Evolutionary conservation across 2,888 invertebrate genomes (phyloP).

Genomic region (Chorisops tibialis): DNA sequence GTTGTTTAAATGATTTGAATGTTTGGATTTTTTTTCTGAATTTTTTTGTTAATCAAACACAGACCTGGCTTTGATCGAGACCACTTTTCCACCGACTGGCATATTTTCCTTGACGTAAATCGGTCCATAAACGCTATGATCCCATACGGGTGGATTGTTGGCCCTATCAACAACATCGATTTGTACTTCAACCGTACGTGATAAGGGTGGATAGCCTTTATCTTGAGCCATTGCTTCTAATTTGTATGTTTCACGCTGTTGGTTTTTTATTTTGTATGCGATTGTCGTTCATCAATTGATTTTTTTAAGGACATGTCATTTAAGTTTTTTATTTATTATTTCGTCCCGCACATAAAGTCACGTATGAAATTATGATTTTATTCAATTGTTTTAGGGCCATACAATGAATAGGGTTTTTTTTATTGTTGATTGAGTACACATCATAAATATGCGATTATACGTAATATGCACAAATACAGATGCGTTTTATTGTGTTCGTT

Average conservation of each 20-base stretch:
- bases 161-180: slow-evolving; percentile 98
- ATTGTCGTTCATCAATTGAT: too few species aligned
- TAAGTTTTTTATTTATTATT: not conserved
- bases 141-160: slow-evolving; percentile 97
- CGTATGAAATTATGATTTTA: not conserved
- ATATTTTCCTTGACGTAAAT: slow-evolving; percentile 97
- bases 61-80: slow-evolving; percentile 98
- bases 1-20: too few species aligned
- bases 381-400: too few species aligned
- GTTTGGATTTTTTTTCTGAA: not conserved
- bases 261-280: not conserved
- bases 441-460: slow-evolving; percentile 18
- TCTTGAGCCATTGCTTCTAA: slow-evolving; percentile 98
- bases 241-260: slow-evolving; percentile 93
- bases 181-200: slow-evolving; percentile 95
- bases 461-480: slow-evolving; percentile 19
- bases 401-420: too few species aligned
- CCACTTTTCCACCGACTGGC: slow-evolving; percentile 96
- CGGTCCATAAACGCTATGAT: slow-evolving; percentile 93
- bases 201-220: slow-evolving; percentile 92
- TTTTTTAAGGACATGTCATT: slow-evolving; percentile 9
- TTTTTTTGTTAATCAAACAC: slow-evolving; percentile 50
- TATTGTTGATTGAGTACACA: slow-evolving; percentile 7
- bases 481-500: too few species aligned
- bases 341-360: not conserved